Evolutionary conservation across 2,888 invertebrate genomes (phyloP).

Genomic region (Diadegma fenestrale): DNA sequence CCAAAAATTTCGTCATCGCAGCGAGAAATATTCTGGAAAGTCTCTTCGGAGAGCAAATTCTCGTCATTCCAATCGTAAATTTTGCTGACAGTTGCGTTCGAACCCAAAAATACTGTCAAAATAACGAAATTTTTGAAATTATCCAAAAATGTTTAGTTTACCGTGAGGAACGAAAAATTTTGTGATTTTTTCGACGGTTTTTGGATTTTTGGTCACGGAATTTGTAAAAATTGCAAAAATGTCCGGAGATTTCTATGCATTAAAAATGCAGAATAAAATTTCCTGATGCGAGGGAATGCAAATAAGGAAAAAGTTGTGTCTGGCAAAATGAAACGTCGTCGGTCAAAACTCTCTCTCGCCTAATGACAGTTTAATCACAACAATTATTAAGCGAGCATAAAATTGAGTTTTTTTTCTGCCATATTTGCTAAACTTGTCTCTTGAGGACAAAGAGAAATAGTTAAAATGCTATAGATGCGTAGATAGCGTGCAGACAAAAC

Average conservation of each 20-base stretch:
- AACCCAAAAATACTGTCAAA: no score
- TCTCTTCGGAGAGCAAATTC: no score
- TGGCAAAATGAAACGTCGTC: not conserved
- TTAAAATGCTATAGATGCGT: conserved; percentile 20
- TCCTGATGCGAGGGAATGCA: not conserved
- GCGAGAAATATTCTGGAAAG: no score
- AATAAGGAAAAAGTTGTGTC: not conserved
- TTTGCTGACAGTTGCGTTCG: no score
- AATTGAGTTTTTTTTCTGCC: conserved; percentile 16
- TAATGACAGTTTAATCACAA: conserved; percentile 27
- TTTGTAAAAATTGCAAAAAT: not conserved
- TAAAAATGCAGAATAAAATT: not conserved
- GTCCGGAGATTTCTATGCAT: not conserved
- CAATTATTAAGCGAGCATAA: not conserved
- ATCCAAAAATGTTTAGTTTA: no score
- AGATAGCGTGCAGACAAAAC: conserved; percentile 52
- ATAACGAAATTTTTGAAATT: no score
- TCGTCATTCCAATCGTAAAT: no score
- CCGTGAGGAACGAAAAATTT: no score
- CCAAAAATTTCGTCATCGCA: no score
- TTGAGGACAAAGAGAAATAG: conserved; percentile 18
- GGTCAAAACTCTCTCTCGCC: not conserved
- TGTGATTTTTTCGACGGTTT: not conserved
- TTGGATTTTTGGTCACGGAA: not conserved
- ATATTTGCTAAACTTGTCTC: not conserved